These are phyloP conservation scores for Jacana jacana DNA, from an alignment of 2,113 vertebrate genomes.

Conservation along the genomic window DNA sequence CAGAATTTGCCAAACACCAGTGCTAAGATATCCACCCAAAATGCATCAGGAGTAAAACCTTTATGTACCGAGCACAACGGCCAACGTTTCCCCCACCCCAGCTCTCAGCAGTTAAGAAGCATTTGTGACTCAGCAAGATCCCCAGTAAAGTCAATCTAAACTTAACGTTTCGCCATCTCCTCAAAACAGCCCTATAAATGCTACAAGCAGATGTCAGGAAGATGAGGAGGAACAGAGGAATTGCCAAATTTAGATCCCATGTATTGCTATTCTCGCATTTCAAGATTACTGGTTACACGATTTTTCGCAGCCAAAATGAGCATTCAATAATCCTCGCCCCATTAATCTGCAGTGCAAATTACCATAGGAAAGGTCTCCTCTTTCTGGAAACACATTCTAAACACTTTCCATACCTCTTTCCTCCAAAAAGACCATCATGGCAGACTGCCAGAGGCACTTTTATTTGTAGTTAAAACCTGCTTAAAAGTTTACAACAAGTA, in stretches of 20 bases:
- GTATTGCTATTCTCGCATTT: not conserved
- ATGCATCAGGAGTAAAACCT: not conserved
- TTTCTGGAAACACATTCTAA: not conserved
- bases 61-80: fast-evolving
- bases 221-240: constrained; percentile 7
- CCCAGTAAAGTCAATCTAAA: not conserved
- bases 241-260: not conserved
- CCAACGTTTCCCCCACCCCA: not conserved
- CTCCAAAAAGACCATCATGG: not conserved
- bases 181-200: not conserved
- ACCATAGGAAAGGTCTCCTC: not conserved
- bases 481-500: not conserved
- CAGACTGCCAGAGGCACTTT: not conserved
- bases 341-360: not conserved
- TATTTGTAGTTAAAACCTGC: not conserved
- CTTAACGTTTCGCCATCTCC: not conserved
- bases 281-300: not conserved
- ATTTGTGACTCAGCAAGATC: not conserved
- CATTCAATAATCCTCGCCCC: not conserved
- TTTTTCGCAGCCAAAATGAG: not conserved
- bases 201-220: constrained; percentile 4
- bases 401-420: not conserved
- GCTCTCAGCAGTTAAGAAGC: not conserved
- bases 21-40: not conserved
- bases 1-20: not conserved